These are phyloP conservation scores for Meliscaeva auricollis DNA, from an alignment of 2,888 invertebrate genomes.

Conservation along the genomic window DNA sequence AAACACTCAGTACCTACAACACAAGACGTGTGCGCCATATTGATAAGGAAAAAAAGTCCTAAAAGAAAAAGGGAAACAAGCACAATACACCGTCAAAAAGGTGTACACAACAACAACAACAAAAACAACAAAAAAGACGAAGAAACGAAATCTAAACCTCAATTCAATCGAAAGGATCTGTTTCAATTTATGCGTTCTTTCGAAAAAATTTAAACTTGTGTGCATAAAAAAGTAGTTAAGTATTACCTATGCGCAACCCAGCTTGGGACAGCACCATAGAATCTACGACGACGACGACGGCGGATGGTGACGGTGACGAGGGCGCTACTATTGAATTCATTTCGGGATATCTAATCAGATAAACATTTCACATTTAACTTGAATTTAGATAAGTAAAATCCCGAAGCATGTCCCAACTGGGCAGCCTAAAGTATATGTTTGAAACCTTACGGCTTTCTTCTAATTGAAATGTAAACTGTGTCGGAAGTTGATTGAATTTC, in stretches of 20 bases:
- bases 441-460: conserved; percentile 51
- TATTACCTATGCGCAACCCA: conserved; percentile 32
- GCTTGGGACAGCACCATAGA: conserved; percentile 5
- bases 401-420: conserved; percentile 35
- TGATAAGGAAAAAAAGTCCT: conserved; percentile 62
- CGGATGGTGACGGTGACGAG: background rate
- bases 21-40: conserved; percentile 72
- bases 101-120: conserved; percentile 11
- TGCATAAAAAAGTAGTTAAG: conserved; percentile 65
- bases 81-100: conserved; percentile 26
- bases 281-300: background rate
- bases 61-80: conserved; percentile 22
- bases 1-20: conserved; percentile 65
- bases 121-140: conserved; percentile 1
- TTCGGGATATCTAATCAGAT: conserved; percentile 81
- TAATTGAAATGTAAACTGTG: conserved; percentile 75
- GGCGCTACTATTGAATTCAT: conserved; percentile 62
- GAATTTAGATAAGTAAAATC: conserved; percentile 81
- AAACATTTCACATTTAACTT: conserved; percentile 81
- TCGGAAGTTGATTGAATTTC: conserved; percentile 70
- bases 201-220: conserved; percentile 62
- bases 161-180: conserved; percentile 73
- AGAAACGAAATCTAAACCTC: conserved; percentile 58
- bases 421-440: conserved; percentile 17
- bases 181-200: conserved; percentile 69